phyloP scores from a whole-genome alignment of 1,140 invertebrate species.

The Hylaeus volcanicus region DNA sequence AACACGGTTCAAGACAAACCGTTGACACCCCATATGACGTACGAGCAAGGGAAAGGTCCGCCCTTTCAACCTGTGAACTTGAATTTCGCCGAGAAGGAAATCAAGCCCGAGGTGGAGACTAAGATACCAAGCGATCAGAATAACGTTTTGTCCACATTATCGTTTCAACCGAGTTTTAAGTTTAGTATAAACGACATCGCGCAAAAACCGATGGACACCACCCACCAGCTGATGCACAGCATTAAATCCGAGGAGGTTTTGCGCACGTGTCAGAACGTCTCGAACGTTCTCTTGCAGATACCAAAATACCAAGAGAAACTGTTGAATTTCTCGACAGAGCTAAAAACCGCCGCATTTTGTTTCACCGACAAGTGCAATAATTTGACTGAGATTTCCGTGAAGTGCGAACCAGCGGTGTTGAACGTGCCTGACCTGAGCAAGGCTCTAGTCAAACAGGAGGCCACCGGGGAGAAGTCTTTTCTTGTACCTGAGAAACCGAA shows the following conservation, averaged over 20 bases:
- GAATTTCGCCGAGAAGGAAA: conserved; percentile 56
- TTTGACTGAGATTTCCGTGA: conserved; percentile 68
- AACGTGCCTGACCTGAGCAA: conserved; percentile 78
- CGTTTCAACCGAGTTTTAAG: conserved; percentile 70
- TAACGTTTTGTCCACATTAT: conserved; percentile 64
- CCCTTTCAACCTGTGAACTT: conserved; percentile 38
- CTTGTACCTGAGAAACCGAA: conserved; percentile 67
- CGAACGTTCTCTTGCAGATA: conserved; percentile 76
- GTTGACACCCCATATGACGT: conserved; percentile 31
- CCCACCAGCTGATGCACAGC: conserved; percentile 70
- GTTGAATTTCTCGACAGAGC: conserved; percentile 73
- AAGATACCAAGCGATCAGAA: conserved; percentile 65
- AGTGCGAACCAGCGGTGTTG: conserved; percentile 74
- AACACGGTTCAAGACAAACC: conserved; percentile 50
- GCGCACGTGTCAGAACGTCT: conserved; percentile 77
- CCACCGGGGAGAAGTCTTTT: conserved; percentile 52
- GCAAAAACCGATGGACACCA: conserved; percentile 64
- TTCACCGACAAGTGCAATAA: conserved; percentile 77
- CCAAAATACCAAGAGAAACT: conserved; percentile 78
- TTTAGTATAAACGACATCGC: conserved; percentile 68
- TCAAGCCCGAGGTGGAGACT: conserved; percentile 53
- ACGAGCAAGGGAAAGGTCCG: conserved; percentile 48
- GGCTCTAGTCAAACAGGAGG: conserved; percentile 65
- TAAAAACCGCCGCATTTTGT: conserved; percentile 66
- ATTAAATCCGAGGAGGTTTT: conserved; percentile 77